These are phyloP conservation scores for Andrena camellia DNA, from an alignment of 2,888 invertebrate genomes.

Conservation along the genomic window DNA sequence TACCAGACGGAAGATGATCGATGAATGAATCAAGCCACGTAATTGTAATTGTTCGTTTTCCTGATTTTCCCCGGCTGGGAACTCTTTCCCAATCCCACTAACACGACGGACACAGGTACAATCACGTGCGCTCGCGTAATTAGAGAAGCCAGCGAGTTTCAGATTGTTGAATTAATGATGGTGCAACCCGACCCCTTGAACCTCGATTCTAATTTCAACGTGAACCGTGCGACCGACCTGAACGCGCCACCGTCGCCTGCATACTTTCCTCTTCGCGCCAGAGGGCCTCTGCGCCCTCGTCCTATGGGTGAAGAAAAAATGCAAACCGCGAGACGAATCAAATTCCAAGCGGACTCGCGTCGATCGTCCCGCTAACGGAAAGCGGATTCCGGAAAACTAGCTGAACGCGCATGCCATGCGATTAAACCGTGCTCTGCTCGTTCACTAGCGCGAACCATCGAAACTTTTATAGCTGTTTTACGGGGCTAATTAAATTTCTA, in stretches of 20 bases:
- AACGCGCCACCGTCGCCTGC: slow-evolving; percentile 32
- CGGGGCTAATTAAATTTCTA: slow-evolving; percentile 15
- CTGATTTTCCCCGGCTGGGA: neutral
- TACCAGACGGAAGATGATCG: neutral
- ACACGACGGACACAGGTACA: slow-evolving; percentile 9
- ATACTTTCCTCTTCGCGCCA: slow-evolving; percentile 21
- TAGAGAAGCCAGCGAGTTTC: slow-evolving; percentile 21
- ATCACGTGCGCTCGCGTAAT: slow-evolving; percentile 31
- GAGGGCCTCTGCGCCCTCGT: slow-evolving; percentile 15
- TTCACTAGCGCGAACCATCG: slow-evolving; percentile 14
- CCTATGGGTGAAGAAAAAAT: slow-evolving; percentile 19
- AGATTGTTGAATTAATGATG: slow-evolving; percentile 48
- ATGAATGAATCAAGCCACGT: slow-evolving; percentile 10
- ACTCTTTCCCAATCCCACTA: neutral
- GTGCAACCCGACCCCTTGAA: slow-evolving; percentile 39
- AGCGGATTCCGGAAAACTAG: slow-evolving; percentile 73
- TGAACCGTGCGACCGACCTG: slow-evolving; percentile 39
- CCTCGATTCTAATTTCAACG: slow-evolving; percentile 49
- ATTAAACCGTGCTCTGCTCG: slow-evolving; percentile 21
- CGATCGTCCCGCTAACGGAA: slow-evolving; percentile 69
- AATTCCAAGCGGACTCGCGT: slow-evolving; percentile 53
- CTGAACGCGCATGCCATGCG: slow-evolving; percentile 53
- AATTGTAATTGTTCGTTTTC: neutral
- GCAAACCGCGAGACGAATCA: slow-evolving; percentile 53
- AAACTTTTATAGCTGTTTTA: slow-evolving; percentile 17